Evolutionary conservation across 2,797 vertebrate species (phyloP).

Genomic region (Enteromius fasciolatus): DNA sequence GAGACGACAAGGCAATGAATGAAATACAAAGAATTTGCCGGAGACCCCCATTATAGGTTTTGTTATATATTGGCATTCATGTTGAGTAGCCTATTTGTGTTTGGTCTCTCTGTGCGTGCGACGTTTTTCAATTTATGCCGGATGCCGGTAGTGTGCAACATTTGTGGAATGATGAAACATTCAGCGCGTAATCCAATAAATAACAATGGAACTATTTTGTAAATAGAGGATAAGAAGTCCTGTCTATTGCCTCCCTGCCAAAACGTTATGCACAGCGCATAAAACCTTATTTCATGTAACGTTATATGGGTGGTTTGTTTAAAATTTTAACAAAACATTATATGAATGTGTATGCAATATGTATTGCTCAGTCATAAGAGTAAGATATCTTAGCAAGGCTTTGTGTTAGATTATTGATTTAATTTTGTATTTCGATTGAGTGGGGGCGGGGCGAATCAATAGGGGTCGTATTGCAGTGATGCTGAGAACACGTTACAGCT

Average conservation of each 20-base stretch:
- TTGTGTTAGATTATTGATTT: slow-evolving; percentile 7
- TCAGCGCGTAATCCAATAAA: background rate
- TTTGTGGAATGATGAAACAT: background rate
- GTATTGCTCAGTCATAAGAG: background rate
- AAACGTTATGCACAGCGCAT: background rate
- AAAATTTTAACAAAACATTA: background rate
- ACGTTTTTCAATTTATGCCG: slow-evolving; percentile 13
- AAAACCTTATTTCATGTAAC: background rate
- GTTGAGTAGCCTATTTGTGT: background rate
- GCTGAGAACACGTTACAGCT: slow-evolving; percentile 33
- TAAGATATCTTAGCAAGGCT: background rate
- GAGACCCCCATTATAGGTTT: slow-evolving; percentile 5
- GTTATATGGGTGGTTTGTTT: background rate
- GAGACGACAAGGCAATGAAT: slow-evolving; percentile 42
- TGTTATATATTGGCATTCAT: slow-evolving; percentile 29
- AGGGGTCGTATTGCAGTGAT: slow-evolving; percentile 39
- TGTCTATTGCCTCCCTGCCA: background rate
- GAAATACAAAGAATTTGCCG: slow-evolving; percentile 23
- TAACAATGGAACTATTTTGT: background rate
- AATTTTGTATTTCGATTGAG: slow-evolving; percentile 19
- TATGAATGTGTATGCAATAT: background rate
- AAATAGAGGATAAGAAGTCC: background rate
- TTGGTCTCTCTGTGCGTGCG: slow-evolving; percentile 24
- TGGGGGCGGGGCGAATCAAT: slow-evolving; percentile 48
- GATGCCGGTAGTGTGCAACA: background rate